Evolutionary conservation across 2,888 invertebrate genomes (phyloP).

Genomic region (Fabriciana adippe): DNA sequence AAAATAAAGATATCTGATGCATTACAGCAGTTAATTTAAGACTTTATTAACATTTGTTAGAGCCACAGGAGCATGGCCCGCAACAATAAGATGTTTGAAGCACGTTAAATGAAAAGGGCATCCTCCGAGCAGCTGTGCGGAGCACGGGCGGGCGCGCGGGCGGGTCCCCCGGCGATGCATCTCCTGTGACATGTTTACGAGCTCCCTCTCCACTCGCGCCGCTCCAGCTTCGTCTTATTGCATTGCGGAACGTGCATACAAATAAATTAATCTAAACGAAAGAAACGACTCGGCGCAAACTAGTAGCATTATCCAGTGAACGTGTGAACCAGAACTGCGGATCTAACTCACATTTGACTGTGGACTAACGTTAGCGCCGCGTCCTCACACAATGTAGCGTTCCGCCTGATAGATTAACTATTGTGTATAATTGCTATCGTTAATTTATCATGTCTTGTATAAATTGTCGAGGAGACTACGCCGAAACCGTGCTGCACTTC

Average conservation of each 20-base stretch:
- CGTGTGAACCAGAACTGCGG: conserved; percentile 34
- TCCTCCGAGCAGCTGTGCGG: background rate
- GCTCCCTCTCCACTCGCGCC: conserved; percentile 36
- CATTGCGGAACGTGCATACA: conserved; percentile 52
- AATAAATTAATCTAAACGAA: conserved; percentile 66
- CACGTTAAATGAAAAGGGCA: background rate
- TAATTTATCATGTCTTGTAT: conserved; percentile 8
- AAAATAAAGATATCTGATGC: too few relatives aligned
- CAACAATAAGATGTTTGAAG: background rate
- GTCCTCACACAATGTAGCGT: conserved; percentile 10
- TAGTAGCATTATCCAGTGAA: conserved; percentile 31
- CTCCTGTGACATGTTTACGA: conserved; percentile 70
- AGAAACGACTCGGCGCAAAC: conserved; percentile 46
- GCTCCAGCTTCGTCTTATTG: conserved; percentile 49
- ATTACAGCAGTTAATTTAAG: too few relatives aligned
- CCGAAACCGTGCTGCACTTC: background rate
- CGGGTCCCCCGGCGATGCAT: conserved; percentile 53
- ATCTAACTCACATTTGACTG: conserved; percentile 41
- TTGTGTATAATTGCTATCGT: conserved; percentile 4
- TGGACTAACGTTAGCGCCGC: background rate
- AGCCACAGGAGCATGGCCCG: background rate
- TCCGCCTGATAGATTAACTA: conserved; percentile 27
- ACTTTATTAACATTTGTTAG: too few relatives aligned
- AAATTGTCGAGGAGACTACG: background rate
- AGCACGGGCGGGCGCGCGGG: conserved; percentile 36